Conservation (phyloP, 2,888 invertebrate genomes). For the Eristalis pertinax region DNA sequence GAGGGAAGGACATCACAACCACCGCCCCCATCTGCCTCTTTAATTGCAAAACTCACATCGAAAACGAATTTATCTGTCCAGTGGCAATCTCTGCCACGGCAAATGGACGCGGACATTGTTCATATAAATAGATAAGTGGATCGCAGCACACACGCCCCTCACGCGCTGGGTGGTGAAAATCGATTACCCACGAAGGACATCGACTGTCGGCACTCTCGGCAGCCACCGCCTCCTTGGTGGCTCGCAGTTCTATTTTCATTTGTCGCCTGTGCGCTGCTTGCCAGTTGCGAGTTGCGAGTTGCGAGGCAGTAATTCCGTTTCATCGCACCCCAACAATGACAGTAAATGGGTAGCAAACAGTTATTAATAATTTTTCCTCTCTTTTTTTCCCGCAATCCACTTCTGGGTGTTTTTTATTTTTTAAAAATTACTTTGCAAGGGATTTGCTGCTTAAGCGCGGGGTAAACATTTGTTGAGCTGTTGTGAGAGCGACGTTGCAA, state of each 20-base stretch:
- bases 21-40: neutral
- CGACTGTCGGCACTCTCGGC: slow-evolving; percentile 1
- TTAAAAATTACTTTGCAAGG: slow-evolving; percentile 18
- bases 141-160: neutral
- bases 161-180: neutral
- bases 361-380: slow-evolving; percentile 11
- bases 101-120: slow-evolving; percentile 20
- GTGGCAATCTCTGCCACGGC: slow-evolving; percentile 18
- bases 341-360: slow-evolving; percentile 14
- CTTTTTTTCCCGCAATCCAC: neutral
- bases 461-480: slow-evolving; percentile 6
- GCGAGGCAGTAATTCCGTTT: slow-evolving; percentile 14
- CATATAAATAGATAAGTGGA: slow-evolving; percentile 19
- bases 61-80: slow-evolving; percentile 19
- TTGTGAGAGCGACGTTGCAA: neutral
- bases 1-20: neutral
- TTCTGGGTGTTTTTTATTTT: neutral
- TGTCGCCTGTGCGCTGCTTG: slow-evolving; percentile 14
- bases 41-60: slow-evolving; percentile 34
- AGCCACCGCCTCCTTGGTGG: neutral
- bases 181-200: neutral
- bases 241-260: slow-evolving; percentile 29
- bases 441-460: slow-evolving; percentile 26
- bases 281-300: too few relatives aligned
- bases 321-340: neutral